Evolutionary conservation across 2,797 vertebrate species (phyloP).

Genomic region (Lepus townsendii): DNA sequence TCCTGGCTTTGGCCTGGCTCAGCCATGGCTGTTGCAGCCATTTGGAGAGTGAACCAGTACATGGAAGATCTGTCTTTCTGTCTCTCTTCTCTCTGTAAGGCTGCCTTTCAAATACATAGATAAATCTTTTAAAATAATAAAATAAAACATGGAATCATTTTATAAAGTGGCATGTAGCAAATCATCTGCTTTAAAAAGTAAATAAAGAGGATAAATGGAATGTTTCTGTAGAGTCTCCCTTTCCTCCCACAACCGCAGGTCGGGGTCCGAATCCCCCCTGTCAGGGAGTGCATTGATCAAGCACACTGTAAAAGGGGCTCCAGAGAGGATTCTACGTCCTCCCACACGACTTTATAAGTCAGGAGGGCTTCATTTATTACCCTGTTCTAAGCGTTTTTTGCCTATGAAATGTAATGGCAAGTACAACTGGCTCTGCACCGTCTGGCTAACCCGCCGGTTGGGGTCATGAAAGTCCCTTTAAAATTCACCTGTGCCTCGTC

Average conservation of each 20-base stretch:
- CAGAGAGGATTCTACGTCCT: neutral
- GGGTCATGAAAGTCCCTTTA: slow-evolving; percentile 57
- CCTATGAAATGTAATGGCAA: slow-evolving; percentile 36
- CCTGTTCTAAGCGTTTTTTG: neutral
- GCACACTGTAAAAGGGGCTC: slow-evolving; percentile 34
- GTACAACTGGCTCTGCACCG: neutral
- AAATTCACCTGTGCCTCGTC: slow-evolving; percentile 50
- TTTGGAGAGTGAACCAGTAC: too few relatives aligned
- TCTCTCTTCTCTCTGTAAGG: too few relatives aligned
- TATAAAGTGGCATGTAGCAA: too few relatives aligned
- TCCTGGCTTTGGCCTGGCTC: too few relatives aligned
- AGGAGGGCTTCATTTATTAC: slow-evolving; percentile 36
- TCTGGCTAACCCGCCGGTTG: neutral
- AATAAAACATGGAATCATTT: too few relatives aligned
- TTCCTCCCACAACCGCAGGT: neutral
- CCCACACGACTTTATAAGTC: slow-evolving; percentile 62
- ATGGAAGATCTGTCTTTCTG: too few relatives aligned
- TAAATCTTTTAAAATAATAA: too few relatives aligned
- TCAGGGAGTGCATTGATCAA: neutral
- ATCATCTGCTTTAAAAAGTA: too few relatives aligned
- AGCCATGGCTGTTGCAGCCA: too few relatives aligned
- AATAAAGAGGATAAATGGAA: neutral
- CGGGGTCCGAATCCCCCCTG: neutral
- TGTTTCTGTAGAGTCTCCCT: neutral
- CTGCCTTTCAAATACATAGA: too few relatives aligned